A percentile compares a stretch with the other conserved stretches of the same genome.
Evolutionary conservation across 1,140 invertebrate genomes (phyloP).

Genomic region (Anagrus nilaparvatae): DNA sequence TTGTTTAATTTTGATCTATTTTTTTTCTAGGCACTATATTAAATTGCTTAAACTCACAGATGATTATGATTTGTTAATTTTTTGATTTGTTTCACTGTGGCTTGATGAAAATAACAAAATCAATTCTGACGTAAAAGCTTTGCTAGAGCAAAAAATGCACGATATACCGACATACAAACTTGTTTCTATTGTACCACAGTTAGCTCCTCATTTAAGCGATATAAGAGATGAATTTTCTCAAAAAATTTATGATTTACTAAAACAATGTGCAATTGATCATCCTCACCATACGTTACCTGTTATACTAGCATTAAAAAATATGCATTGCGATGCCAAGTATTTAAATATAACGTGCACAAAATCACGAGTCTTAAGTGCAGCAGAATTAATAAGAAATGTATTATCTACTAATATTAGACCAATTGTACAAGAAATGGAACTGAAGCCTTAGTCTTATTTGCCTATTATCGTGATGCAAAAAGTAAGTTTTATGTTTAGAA

Average conservation of each 20-base stretch:
- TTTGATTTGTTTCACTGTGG: conserved; percentile 75
- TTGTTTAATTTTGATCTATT: no score
- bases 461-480: no score
- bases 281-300: conserved; percentile 80
- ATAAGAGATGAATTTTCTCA: conserved; percentile 29
- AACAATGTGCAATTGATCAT: conserved; percentile 64
- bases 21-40: conserved; percentile 48
- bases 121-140: conserved; percentile 42
- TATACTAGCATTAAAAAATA: conserved; percentile 67
- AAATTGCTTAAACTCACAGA: conserved; percentile 51
- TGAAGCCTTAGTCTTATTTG: conserved; percentile 41
- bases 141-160: conserved; percentile 46
- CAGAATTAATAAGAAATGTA: conserved; percentile 36
- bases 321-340: conserved; percentile 54
- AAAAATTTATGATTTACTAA: conserved; percentile 40
- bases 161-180: conserved; percentile 71
- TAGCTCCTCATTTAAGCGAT: conserved; percentile 65
- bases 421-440: conserved; percentile 41
- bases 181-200: conserved; percentile 71
- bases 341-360: no score
- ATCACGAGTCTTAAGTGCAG: conserved; percentile 45
- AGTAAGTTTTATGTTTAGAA: no score
- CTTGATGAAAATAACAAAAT: conserved; percentile 69
- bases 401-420: conserved; percentile 24
- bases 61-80: conserved; percentile 66